Evolutionary conservation across 2,888 invertebrate species (phyloP), one percentile per base, ranked within the genome.

Genomic region (Gastrophysa polygoni): DNA sequence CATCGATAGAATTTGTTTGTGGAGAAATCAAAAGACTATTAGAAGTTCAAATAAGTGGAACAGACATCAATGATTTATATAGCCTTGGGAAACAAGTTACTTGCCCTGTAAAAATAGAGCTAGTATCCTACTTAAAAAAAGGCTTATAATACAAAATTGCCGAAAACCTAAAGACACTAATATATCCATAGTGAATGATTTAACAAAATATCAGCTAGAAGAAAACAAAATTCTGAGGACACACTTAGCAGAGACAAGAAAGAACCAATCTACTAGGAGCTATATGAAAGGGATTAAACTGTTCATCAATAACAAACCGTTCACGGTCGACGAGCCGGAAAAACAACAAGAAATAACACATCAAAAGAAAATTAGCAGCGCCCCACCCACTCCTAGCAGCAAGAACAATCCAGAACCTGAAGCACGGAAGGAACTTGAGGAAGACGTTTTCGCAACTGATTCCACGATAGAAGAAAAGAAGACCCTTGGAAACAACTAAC

Each of bases 261-360:
- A 44, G 21, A 38, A 43, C 44, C 44, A 11, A 29, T 6, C 20
- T 14, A 24, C 16, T n/a, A 38, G 20, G 18, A 21, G 14, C 4
- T 46, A 20, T 16, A 46, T 46, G 18, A 49, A 57, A 32, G 47
- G 48, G n/a, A 48, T 20, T 20, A 48, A 48, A 14, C 24, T 48
- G 18, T 48, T n/a, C 24, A 48, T 48, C 48, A 11, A 48, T 14
- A 14, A 14, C 21, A 48, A 48, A n/a, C 10, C 11, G 11, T 48
- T 17, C 24, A n/a, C 48, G 8, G 48, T 20, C 18, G 11, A 21
- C 6, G 48, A 48, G 24, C 24, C 20, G 14, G 52, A 52, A 38
- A 32, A 32, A 51, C 17, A 51, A n/a, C 32, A 51, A 51, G 34
- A 52, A 17, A 7, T 16, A 29, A 18, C n/a, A 14, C 7, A 8